These are phyloP conservation scores for Philopedon plagiatum DNA, from an alignment of 2,888 invertebrate genomes.

Conservation along the genomic window DNA sequence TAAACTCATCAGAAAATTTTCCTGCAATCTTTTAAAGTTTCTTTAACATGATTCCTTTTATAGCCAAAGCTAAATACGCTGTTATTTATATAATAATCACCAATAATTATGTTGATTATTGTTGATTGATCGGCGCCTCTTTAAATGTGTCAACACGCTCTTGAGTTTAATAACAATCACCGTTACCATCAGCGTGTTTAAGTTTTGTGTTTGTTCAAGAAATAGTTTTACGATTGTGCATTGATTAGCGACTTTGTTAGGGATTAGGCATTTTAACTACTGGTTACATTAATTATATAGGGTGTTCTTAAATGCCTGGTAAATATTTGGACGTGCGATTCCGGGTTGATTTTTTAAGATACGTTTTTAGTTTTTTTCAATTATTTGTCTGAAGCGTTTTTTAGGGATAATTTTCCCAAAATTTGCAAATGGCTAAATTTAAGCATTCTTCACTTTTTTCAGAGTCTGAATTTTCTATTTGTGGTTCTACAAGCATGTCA, in stretches of 20 bases:
- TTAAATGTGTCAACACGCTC: conserved; percentile 42
- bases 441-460: no score
- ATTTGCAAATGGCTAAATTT: no score
- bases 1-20: not conserved
- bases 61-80: conserved; percentile 17
- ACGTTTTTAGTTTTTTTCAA: no score
- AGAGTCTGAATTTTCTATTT: no score
- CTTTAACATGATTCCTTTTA: conserved; percentile 12
- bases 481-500: no score
- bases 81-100: conserved; percentile 40
- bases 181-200: conserved; percentile 14
- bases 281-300: no score
- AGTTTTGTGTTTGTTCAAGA: conserved; percentile 28
- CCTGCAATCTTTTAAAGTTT: not conserved
- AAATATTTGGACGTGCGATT: no score
- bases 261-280: not conserved
- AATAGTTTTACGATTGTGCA: conserved; percentile 16
- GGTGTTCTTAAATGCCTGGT: no score
- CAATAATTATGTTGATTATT: conserved; percentile 36
- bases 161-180: conserved; percentile 31
- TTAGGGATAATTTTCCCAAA: no score
- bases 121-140: conserved; percentile 43
- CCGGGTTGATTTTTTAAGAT: no score
- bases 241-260: not conserved
- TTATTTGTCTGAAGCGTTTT: no score